Percentiles rank a stretch among this genome's conserved stretches.
These are phyloP conservation scores for Candidula unifasciata DNA, from an alignment of 2,888 invertebrate genomes.

Conservation along the genomic window DNA sequence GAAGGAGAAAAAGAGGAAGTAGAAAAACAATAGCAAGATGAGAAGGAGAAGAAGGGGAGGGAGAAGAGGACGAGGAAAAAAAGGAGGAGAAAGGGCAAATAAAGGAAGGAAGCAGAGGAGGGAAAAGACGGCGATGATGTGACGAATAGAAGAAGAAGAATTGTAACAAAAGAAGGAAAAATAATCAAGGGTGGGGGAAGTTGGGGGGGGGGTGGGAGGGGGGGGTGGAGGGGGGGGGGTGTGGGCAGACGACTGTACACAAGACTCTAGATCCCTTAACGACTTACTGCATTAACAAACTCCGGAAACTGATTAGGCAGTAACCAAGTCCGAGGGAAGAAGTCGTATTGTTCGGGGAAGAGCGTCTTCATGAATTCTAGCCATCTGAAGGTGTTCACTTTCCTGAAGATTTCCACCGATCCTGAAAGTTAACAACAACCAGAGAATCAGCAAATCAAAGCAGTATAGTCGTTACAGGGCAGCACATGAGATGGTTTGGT, in stretches of 20 bases:
- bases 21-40: too few species aligned
- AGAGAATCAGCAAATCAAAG: not conserved
- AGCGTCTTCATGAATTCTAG: conserved; percentile 78
- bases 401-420: conserved; percentile 78
- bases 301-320: conserved; percentile 78
- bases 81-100: too few species aligned
- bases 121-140: not conserved
- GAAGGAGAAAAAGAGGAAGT: too few species aligned
- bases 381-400: conserved; percentile 78
- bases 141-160: not conserved
- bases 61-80: too few species aligned
- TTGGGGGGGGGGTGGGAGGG: too few species aligned
- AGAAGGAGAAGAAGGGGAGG: too few species aligned
- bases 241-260: not conserved
- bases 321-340: conserved; percentile 80
- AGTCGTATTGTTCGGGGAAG: conserved; percentile 79
- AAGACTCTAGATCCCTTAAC: not conserved
- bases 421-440: conserved; percentile 68
- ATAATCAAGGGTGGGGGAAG: not conserved
- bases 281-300: conserved; percentile 66
- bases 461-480: too few species aligned
- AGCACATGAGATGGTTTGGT: too few species aligned
- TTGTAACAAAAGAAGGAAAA: not conserved
- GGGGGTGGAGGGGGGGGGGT: too few species aligned
- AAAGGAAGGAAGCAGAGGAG: too few species aligned